Evolutionary conservation across 2,797 vertebrate genomes (phyloP).

Genomic region (Danio choprae): DNA sequence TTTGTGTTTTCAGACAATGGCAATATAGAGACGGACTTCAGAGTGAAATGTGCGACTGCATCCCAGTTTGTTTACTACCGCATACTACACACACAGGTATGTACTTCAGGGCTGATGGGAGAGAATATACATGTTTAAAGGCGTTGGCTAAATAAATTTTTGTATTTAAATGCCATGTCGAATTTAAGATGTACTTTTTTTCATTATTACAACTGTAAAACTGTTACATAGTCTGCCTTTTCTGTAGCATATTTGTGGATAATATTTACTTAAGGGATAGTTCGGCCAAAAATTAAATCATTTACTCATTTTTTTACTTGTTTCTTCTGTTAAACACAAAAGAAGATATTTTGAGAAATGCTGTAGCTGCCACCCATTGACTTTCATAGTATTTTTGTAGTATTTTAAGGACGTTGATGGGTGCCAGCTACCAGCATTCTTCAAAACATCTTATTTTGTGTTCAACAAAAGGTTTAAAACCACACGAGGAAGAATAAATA

Average conservation of each 20-base stretch:
- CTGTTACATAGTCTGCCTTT: neutral
- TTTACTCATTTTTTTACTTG: no score
- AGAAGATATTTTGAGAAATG: no score
- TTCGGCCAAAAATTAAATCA: no score
- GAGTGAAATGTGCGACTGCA: neutral
- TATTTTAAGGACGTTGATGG: no score
- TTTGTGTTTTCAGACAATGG: constrained; percentile 33
- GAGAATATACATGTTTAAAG: neutral
- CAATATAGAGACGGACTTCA: neutral
- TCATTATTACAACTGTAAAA: neutral
- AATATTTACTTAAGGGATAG: neutral
- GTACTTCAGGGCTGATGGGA: neutral
- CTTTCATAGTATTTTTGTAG: no score
- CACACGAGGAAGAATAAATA: no score
- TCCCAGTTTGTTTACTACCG: constrained; percentile 13
- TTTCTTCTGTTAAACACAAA: no score
- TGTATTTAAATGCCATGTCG: constrained; percentile 2
- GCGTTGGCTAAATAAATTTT: no score
- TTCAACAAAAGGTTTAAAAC: no score
- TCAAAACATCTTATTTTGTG: no score
- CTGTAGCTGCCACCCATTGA: no score
- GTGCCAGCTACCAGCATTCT: no score
- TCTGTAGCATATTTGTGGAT: neutral
- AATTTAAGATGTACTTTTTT: neutral
- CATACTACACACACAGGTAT: neutral